A percentile compares a stretch with the other conserved stretches of the same genome.
These are phyloP conservation scores for Sepiola atlantica DNA, from an alignment of 2,888 invertebrate genomes.

Conservation along the genomic window DNA sequence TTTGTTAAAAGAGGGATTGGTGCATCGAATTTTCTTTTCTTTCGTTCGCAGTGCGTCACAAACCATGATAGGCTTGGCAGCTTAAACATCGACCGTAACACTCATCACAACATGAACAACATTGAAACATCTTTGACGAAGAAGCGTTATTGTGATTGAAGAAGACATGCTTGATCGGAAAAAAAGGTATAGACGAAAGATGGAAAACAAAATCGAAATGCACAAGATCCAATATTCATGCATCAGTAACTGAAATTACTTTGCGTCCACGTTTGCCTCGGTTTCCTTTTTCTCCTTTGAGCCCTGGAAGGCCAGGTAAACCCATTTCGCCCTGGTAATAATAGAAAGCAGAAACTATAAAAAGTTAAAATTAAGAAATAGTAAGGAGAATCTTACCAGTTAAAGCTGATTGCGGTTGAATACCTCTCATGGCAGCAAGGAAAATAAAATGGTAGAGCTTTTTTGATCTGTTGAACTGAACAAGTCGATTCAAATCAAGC, in stretches of 20 bases:
- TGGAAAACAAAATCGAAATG: slow-evolving; percentile 12
- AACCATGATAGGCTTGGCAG: background rate
- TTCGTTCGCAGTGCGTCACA: background rate
- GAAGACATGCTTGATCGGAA: background rate
- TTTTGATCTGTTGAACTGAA: background rate
- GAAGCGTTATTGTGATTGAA: background rate
- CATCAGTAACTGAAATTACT: slow-evolving; percentile 56
- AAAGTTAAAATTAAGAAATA: slow-evolving; percentile 32
- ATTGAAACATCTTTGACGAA: background rate
- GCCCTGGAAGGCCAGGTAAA: slow-evolving; percentile 80
- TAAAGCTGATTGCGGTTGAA: background rate
- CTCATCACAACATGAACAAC: background rate
- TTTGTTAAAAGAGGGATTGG: background rate
- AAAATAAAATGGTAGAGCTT: background rate
- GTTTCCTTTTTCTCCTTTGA: slow-evolving; percentile 82
- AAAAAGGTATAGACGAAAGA: background rate
- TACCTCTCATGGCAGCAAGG: background rate
- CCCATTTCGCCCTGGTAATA: slow-evolving; percentile 73
- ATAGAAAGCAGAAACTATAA: slow-evolving; percentile 21
- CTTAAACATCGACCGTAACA: background rate
- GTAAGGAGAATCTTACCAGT: slow-evolving; percentile 8
- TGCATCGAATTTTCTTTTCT: background rate
- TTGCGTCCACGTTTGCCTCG: slow-evolving; percentile 92
- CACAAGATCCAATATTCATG: slow-evolving; percentile 25
- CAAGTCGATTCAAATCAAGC: background rate